These are phyloP conservation scores for Cheilosia grossa DNA, from an alignment of 2,888 invertebrate species.

Conservation along the genomic window DNA sequence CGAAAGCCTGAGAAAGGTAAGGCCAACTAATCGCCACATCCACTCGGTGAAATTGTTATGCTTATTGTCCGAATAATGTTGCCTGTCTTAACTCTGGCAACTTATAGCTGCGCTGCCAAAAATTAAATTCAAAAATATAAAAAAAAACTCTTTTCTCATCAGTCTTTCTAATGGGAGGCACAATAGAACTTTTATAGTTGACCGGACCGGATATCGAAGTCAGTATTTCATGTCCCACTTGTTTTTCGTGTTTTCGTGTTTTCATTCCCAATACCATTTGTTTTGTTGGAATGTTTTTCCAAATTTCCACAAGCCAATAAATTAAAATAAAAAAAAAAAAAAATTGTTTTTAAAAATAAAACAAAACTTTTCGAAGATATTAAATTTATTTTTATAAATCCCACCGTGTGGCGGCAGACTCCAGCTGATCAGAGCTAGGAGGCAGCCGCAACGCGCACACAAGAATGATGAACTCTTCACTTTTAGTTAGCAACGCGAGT, in stretches of 20 bases:
- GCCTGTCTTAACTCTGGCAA: no score
- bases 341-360: conserved; percentile 15
- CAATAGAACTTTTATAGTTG: no score
- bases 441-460: background rate
- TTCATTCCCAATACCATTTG: background rate
- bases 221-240: no score
- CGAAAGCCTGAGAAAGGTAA: no score
- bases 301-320: background rate
- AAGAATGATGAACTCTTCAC: conserved; percentile 18
- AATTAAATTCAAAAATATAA: no score
- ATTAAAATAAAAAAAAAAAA: background rate
- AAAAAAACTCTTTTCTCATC: no score
- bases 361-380: conserved; percentile 6
- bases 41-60: no score
- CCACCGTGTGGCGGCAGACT: conserved; percentile 9
- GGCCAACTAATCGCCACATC: no score
- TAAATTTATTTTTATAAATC: conserved; percentile 28
- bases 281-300: background rate
- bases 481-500: background rate
- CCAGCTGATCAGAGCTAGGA: conserved; percentile 25
- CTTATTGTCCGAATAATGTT: no score
- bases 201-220: no score
- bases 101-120: no score
- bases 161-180: no score
- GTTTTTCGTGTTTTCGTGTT: background rate